Base-by-base conservation (phyloP, 2,888 invertebrate species). In the Pammene aurita region DNA sequence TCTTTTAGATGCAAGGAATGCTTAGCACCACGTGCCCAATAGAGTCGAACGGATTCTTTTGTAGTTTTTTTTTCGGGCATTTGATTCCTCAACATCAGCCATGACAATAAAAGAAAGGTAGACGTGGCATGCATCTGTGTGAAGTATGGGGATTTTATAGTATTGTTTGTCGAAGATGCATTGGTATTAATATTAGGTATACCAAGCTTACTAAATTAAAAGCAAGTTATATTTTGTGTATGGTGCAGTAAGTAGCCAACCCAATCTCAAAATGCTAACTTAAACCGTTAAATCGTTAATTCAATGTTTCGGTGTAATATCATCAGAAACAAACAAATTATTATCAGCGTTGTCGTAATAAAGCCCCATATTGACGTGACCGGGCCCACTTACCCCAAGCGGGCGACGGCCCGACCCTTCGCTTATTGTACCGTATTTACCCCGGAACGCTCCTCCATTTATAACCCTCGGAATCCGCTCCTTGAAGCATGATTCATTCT, bases 401-500 rank as follows among this genome's bases (percentile, higher is more conserved):
- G 83, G 81, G 84, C 85, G 82, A 83, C 72, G 79, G 78, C 78
- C 85, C 89, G 89, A 89, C 92, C 91, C 90, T 90, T 89, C 88
- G 84, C 84, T 87, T 85, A 89, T 91, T 90, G 91, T 91, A 88
- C 85, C 86, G 86, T 87, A 89, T 88, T 89, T 90, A 90, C 92
- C 91, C 90, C 87, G 88, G 86, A 88, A 86, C 85, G 87, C 83
- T 90, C 85, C 88, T 89, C 86, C 89, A 88, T 90, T 89, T 88
- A 87, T 89, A 85, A 88, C 90, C 92, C 91, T 86, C 86, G 89
- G 91, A 92, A 89, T 91, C 90, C 86, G 87, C 89, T 92, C 85
- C 90, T 92, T 87, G 85, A 87, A 86, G 85, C 88, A 91, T 92
- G 92, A 91, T 90, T 92, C 91, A 92, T 89, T 86, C 87, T 83